A percentile compares a stretch with the other conserved stretches of the same genome.
phyloP scores from a whole-genome alignment of 2,113 vertebrate genomes.

The Perccottus glenii region DNA sequence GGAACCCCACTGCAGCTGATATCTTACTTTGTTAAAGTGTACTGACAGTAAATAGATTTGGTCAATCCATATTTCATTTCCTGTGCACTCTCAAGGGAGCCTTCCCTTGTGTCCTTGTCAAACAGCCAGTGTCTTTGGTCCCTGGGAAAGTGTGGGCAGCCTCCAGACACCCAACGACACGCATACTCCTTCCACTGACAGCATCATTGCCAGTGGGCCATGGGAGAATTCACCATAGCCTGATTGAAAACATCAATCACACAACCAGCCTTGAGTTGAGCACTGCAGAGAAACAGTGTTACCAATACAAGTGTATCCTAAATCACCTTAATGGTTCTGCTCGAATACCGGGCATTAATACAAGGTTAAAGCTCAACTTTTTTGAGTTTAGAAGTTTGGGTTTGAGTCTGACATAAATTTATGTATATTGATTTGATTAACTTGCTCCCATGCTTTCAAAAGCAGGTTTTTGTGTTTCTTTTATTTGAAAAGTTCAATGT shows the following conservation, averaged over 20 bases:
- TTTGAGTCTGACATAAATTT: background rate
- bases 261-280: slow-evolving; percentile 7
- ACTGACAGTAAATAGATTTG: slow-evolving; percentile 66
- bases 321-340: slow-evolving; percentile 1
- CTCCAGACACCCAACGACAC: slow-evolving; percentile 19
- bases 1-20: slow-evolving; percentile 22
- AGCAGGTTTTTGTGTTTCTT: background rate
- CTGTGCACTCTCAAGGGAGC: slow-evolving; percentile 41
- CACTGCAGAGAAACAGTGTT: slow-evolving; percentile 12
- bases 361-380: slow-evolving; percentile 3
- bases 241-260: slow-evolving; percentile 50
- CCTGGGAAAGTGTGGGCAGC: slow-evolving; percentile 2
- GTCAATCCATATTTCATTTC: slow-evolving; percentile 66
- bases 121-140: slow-evolving; percentile 18
- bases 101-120: slow-evolving; percentile 45
- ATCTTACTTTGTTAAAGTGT: slow-evolving; percentile 48
- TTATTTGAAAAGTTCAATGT: background rate
- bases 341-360: background rate
- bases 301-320: slow-evolving; percentile 12
- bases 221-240: slow-evolving; percentile 1
- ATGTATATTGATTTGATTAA: background rate
- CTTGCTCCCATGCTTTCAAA: too few species aligned
- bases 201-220: slow-evolving; percentile 16
- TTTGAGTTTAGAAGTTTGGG: background rate
- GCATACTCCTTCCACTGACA: slow-evolving; percentile 36